Evolutionary conservation across 2,797 vertebrate genomes (phyloP), one percentile per base, ranked within the genome.

Genomic region (Aratinga solstitialis): DNA sequence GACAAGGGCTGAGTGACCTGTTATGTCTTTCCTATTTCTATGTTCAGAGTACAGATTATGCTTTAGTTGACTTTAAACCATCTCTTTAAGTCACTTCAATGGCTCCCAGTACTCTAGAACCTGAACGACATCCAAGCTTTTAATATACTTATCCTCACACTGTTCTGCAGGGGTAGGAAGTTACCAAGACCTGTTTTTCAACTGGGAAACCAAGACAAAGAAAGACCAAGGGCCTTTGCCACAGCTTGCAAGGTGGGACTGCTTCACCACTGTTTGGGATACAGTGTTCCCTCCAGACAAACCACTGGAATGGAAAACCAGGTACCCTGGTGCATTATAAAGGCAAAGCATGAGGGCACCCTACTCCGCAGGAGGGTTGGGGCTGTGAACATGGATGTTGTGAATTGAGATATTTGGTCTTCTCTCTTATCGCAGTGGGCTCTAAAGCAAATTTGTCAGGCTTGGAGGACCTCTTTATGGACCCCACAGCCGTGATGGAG

Each of bases 11-110:
- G 72, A 36, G 17, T 84, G 80, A 94, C 91, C 91, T 73, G 58
- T 34, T 42, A 30, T 23, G 21, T 78, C 58, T 81, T 92, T 90
- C 51, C 45, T 69, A 53, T 66, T 59, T 84, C 79, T 36, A 59
- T 6, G 8, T 71, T 56, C 68, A 67, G 51, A 73, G 65, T 34
- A 85, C 90, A 90, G 56, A 67, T 89, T 95, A 90, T 68, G 22
- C 81, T 90, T 77, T 94, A 91, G 93, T 61, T 88, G 63, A 56
- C 71, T 88, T 81, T 78, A 76, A 91, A 87, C 69, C 67, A 76
- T 73, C 69, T 66, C 81, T 91, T 90, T 90, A 86, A 94, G 76
- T 78, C 82, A 73, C 30, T 51, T 63, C 21, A n/a, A 13, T 18
- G 13, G 27, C 65, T 84, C 85, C 62, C 66, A 56, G 54, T 66